A percentile compares a stretch with the other conserved stretches of the same genome.
phyloP scores from a whole-genome alignment of 2,888 invertebrate species.

The Podotricha telesiphe region DNA sequence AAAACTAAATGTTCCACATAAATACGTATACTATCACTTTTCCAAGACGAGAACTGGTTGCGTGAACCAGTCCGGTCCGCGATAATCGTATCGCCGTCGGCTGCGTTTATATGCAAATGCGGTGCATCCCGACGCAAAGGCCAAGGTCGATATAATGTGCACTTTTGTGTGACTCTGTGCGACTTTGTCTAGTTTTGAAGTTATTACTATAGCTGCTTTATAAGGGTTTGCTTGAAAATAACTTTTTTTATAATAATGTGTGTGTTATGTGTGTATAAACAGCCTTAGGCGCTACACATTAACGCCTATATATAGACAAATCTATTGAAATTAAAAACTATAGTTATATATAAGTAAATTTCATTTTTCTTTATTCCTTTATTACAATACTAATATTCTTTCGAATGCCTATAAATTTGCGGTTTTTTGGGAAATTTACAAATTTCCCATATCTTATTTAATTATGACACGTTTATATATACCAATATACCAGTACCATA shows the following conservation, averaged over 20 bases:
- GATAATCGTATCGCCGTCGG: conserved; percentile 55
- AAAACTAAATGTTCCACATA: conserved; percentile 15
- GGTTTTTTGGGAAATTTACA: too few species aligned
- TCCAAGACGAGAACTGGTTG: conserved; percentile 36
- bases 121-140: conserved; percentile 69
- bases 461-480: too few species aligned
- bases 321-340: too few species aligned
- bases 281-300: not conserved
- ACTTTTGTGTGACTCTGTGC: conserved; percentile 53
- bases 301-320: not conserved
- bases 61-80: conserved; percentile 56
- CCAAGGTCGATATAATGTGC: conserved; percentile 67
- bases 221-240: not conserved
- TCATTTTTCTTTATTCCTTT: not conserved
- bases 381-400: too few species aligned
- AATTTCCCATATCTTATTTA: too few species aligned
- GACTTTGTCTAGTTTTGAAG: conserved; percentile 37
- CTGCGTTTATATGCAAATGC: conserved; percentile 76
- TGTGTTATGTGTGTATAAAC: too few species aligned
- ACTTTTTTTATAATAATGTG: not conserved
- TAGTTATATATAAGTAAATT: too few species aligned
- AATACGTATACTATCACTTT: conserved; percentile 30
- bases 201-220: not conserved
- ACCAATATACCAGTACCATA: not conserved
- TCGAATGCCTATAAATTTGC: too few species aligned